Base-by-base conservation (phyloP, 2,113 vertebrate genomes). In the Alces alces region DNA sequence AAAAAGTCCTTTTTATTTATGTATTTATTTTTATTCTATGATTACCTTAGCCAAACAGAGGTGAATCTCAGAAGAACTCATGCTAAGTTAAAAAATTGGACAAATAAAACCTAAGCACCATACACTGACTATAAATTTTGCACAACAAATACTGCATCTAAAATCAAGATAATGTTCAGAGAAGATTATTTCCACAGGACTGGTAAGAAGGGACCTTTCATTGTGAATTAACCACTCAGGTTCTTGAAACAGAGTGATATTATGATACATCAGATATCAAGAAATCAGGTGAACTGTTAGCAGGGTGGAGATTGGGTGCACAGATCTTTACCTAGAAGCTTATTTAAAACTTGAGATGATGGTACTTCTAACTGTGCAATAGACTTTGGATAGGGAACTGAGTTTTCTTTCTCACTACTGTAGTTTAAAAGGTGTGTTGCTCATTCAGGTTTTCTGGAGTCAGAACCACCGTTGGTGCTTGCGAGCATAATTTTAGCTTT, bases 11-110 rank as follows among this genome's bases (percentile, higher is more conserved):
- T 88, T 85, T 94, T 96, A 96, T 98, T 97, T 93, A 96, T 94
- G 57, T 92, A 83, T 87, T 95, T 97, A 33, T 94, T 98, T 96
- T 97, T 96, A 95, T 96, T 70, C 43, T 95, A 23, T 43, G n/a
- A 94, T 97, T 98, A 7, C 85, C 76, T 93, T 97, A 86, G 61
- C 16, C 89, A 91, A 96, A 57, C 19, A 79, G 96, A 97, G 58
- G 60, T 54, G 58, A 25, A 19, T 96, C 96, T 98, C 96, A 91
- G 23, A 92, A 96, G 13, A 89, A 78, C 70, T 95, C 66, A 64
- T 54, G 73, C 23, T 52, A 96, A 73, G 78, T 90, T 79, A 96
- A 98, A 83, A 57, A 76, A 93, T 66, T 97, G 96, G 89, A n/a
- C 96, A 96, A 97, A 94, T 97, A 96, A 95, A 89, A 97, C 54